phyloP scores from a whole-genome alignment of 2,888 invertebrate genomes.

The Shargacucullia verbasci region DNA sequence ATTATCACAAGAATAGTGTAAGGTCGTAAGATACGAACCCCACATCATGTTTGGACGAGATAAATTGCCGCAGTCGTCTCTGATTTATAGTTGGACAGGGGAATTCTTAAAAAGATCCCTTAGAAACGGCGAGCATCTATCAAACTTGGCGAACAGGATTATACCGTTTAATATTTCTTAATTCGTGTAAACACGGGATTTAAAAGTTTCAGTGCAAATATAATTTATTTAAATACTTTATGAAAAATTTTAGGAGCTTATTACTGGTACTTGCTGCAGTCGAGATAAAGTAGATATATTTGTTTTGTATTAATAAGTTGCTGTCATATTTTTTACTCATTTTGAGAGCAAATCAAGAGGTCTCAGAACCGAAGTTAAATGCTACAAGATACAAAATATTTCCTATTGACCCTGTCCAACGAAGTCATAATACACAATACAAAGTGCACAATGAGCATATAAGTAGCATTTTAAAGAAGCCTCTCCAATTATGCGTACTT shows the following conservation, averaged over 20 bases:
- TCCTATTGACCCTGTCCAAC: no score
- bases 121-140: constrained; percentile 62
- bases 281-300: no score
- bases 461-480: no score
- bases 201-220: constrained; percentile 46
- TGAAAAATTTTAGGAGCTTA: constrained; percentile 1
- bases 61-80: constrained; percentile 68
- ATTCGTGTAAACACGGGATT: constrained; percentile 42
- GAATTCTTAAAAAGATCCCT: constrained; percentile 59
- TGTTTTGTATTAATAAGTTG: no score
- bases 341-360: no score
- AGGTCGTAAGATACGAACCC: constrained; percentile 38
- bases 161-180: constrained; percentile 49
- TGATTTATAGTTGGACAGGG: constrained; percentile 72
- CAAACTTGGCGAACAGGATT: constrained; percentile 68
- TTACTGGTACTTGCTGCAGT: neutral
- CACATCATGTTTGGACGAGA: constrained; percentile 64
- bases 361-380: no score
- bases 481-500: no score
- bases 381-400: no score
- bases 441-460: no score
- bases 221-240: constrained; percentile 31
- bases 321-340: no score
- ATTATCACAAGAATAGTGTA: constrained; percentile 44
- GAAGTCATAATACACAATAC: no score